Conservation (phyloP, 53 echinoderm and acorn worm genomes). For the Zoroaster sp. region DNA sequence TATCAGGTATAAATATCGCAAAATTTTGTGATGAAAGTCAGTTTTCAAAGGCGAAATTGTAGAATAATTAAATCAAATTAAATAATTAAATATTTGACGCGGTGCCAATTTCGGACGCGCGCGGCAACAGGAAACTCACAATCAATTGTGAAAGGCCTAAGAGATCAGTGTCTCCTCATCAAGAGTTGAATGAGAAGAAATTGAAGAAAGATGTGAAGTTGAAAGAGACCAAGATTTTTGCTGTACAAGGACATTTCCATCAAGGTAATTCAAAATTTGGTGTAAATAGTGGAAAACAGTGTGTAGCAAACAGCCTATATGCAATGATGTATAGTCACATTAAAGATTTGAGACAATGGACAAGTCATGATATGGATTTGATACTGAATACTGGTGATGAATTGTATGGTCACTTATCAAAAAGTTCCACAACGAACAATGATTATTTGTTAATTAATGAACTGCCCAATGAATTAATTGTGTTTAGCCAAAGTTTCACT, state of each 20-base stretch:
- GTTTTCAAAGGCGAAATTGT: too few relatives aligned
- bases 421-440: not conserved
- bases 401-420: not conserved
- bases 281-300: not conserved
- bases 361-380: not conserved
- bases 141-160: too few relatives aligned
- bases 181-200: not conserved
- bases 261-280: not conserved
- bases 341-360: not conserved
- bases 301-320: not conserved
- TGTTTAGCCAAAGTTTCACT: not conserved
- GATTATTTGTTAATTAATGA: slow-evolving; percentile 26
- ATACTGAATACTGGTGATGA: not conserved
- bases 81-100: too few relatives aligned
- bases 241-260: not conserved
- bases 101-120: too few relatives aligned
- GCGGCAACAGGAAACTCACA: too few relatives aligned
- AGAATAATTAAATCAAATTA: too few relatives aligned
- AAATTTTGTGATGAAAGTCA: too few relatives aligned
- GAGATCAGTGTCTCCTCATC: not conserved
- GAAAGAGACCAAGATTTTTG: not conserved
- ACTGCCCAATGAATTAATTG: not conserved
- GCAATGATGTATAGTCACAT: not conserved
- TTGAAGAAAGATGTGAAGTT: not conserved
- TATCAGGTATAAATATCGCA: too few relatives aligned